phyloP scores from a whole-genome alignment of 2,113 vertebrate genomes.

The Hystrix cristata region DNA sequence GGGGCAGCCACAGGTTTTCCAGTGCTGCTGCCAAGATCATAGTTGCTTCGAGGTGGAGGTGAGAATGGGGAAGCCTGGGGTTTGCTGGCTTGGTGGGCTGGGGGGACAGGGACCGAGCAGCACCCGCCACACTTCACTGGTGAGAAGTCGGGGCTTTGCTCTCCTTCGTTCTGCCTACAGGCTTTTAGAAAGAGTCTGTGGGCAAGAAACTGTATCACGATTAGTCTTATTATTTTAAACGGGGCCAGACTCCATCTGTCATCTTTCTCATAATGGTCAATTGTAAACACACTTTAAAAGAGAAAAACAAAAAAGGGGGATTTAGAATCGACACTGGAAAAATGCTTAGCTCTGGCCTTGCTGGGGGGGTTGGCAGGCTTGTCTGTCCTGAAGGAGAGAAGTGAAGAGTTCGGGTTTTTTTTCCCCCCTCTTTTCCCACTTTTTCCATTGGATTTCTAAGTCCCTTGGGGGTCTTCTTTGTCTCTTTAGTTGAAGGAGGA shows the following conservation, averaged over 20 bases:
- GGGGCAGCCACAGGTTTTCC: background rate
- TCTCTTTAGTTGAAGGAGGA: background rate
- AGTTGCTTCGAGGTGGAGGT: background rate
- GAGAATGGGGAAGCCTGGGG: background rate
- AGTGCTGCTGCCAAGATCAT: background rate
- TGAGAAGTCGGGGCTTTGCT: background rate
- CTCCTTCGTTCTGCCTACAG: background rate
- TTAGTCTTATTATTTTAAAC: constrained; percentile 74
- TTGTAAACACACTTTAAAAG: constrained; percentile 82
- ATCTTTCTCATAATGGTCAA: constrained; percentile 71
- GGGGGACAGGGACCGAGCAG: background rate
- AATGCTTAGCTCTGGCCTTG: constrained; percentile 53
- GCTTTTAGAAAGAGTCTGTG: background rate
- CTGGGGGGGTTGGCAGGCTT: constrained; percentile 57
- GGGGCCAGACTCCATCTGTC: constrained; percentile 56
- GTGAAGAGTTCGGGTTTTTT: constrained; percentile 21
- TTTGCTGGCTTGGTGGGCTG: background rate
- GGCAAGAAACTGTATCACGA: constrained; percentile 6
- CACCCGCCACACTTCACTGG: background rate
- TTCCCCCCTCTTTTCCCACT: background rate
- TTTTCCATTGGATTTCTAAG: constrained; percentile 62
- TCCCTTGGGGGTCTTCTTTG: constrained; percentile 53
- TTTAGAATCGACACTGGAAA: constrained; percentile 71
- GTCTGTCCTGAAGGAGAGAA: constrained; percentile 46
- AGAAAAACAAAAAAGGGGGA: constrained; percentile 72